phyloP scores from a whole-genome alignment of 2,888 invertebrate genomes.

The Lasiommata megera region DNA sequence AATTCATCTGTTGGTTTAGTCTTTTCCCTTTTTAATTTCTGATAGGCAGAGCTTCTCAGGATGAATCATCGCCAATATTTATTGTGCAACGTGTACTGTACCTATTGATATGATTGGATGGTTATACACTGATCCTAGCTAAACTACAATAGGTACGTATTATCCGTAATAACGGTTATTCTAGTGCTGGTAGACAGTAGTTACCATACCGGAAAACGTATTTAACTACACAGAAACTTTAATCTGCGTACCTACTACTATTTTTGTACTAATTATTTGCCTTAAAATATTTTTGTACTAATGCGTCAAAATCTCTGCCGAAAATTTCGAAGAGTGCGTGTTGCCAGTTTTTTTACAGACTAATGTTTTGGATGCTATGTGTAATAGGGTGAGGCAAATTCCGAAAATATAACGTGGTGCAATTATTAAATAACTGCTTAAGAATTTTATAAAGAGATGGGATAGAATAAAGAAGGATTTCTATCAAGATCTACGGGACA shows the following conservation, averaged over 20 bases:
- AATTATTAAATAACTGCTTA: too few species aligned
- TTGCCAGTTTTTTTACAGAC: too few species aligned
- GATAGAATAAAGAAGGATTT: too few species aligned
- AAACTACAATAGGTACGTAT: neutral
- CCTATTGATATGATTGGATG: neutral
- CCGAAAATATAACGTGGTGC: too few species aligned
- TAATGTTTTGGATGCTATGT: too few species aligned
- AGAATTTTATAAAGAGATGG: too few species aligned
- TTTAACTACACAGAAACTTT: neutral
- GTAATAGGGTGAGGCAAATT: too few species aligned
- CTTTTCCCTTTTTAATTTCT: too few species aligned
- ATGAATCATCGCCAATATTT: neutral
- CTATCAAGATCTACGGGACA: too few species aligned
- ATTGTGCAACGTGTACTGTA: neutral
- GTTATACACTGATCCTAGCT: neutral
- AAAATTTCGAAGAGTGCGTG: too few species aligned
- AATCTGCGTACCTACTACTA: neutral
- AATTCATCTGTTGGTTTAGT: too few species aligned
- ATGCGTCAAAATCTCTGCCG: too few species aligned
- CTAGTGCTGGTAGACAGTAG: neutral
- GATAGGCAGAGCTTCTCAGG: neutral
- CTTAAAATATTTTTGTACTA: constrained; percentile 8
- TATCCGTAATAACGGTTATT: neutral
- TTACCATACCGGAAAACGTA: neutral
- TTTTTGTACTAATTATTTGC: neutral